These are phyloP conservation scores for Chrysoperla carnea DNA, from an alignment of 1,140 invertebrate genomes.

Conservation along the genomic window DNA sequence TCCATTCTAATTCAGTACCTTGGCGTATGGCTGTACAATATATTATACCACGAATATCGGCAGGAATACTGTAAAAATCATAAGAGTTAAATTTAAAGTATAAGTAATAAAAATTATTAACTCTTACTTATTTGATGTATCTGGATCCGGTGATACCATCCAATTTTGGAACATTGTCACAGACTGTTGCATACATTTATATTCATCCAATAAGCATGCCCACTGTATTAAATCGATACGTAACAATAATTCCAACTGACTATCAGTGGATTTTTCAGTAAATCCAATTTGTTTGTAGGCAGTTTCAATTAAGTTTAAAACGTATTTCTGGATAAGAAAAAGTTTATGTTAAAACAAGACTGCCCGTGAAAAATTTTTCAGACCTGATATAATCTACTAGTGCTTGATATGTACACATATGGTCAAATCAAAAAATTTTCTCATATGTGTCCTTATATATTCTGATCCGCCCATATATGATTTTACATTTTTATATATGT, in stretches of 20 bases:
- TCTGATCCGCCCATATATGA: no score
- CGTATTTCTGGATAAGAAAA: slow-evolving; percentile 35
- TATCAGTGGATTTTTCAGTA: slow-evolving; percentile 35
- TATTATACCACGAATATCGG: slow-evolving; percentile 59
- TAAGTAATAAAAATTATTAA: slow-evolving; percentile 2
- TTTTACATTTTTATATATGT: no score
- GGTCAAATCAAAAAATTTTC: no score
- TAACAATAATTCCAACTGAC: slow-evolving; percentile 44
- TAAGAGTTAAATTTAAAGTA: background rate
- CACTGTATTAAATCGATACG: slow-evolving; percentile 47
- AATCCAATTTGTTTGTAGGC: slow-evolving; percentile 50
- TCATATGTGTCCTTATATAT: no score
- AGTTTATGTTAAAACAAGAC: background rate
- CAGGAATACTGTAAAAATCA: slow-evolving; percentile 44
- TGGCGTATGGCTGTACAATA: slow-evolving; percentile 70
- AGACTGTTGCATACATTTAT: slow-evolving; percentile 47
- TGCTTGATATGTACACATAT: no score
- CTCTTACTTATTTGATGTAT: slow-evolving; percentile 52
- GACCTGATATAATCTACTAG: no score
- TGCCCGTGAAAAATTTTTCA: no score
- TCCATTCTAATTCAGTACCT: slow-evolving; percentile 67
- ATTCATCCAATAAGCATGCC: slow-evolving; percentile 50
- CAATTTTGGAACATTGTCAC: slow-evolving; percentile 50
- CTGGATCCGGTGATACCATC: slow-evolving; percentile 46
- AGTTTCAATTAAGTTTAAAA: slow-evolving; percentile 37